A percentile compares a stretch with the other conserved stretches of the same genome.
Evolutionary conservation across 2,888 invertebrate species (phyloP).

Genomic region (Odontothrips loti): DNA sequence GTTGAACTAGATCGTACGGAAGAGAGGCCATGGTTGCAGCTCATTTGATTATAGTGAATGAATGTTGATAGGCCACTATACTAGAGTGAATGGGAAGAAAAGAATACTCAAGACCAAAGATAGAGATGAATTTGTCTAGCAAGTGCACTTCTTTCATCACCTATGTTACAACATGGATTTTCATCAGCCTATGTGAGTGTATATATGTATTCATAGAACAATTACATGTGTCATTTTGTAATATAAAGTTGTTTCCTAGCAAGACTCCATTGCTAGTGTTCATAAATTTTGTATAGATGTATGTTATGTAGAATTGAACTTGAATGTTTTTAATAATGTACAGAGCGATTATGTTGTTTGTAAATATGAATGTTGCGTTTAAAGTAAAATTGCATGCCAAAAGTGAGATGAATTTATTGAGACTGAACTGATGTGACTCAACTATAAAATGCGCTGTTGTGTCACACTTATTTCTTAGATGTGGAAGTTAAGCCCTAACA

Average conservation of each 20-base stretch:
- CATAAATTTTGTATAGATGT: neutral
- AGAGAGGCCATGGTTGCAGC: too few species aligned
- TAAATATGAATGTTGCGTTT: conserved; percentile 27
- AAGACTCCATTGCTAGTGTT: neutral
- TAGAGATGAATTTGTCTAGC: neutral
- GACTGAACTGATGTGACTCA: conserved; percentile 25
- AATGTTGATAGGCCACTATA: neutral
- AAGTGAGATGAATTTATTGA: conserved; percentile 27
- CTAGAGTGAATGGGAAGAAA: neutral
- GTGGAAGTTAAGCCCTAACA: neutral
- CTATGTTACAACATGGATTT: neutral
- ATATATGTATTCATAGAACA: neutral
- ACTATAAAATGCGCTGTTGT: neutral
- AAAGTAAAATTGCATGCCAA: conserved; percentile 17
- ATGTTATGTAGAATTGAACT: neutral
- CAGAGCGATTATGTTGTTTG: conserved; percentile 15
- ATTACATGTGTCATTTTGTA: conserved; percentile 2
- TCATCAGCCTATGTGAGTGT: neutral
- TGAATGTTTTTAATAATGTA: conserved; percentile 5
- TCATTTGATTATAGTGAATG: neutral
- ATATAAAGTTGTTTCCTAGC: neutral
- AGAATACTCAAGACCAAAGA: neutral
- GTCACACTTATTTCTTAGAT: neutral
- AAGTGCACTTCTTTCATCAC: conserved; percentile 3
- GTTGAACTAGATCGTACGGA: too few species aligned